Conservation (phyloP, 2,113 vertebrate genomes). For the Cynoglossus semilaevis region DNA sequence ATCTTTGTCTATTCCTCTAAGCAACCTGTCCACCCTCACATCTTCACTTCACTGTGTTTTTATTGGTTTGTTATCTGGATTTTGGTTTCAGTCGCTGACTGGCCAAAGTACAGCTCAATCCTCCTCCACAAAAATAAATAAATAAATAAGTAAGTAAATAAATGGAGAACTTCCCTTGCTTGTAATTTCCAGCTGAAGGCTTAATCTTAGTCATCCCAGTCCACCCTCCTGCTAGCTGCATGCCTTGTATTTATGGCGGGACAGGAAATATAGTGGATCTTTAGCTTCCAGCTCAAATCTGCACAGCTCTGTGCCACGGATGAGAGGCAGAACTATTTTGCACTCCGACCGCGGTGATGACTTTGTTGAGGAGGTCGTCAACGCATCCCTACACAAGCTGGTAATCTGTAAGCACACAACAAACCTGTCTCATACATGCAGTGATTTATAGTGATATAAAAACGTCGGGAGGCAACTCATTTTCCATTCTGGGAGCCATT, state of each 20-base stretch:
- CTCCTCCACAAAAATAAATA: conserved; percentile 43
- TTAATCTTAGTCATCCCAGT: conserved; percentile 55
- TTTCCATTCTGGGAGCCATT: conserved; percentile 50
- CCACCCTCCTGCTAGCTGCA: conserved; percentile 37
- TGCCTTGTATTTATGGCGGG: conserved; percentile 15
- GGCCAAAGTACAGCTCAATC: conserved; percentile 63
- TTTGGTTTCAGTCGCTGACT: conserved; percentile 27
- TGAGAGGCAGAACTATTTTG: conserved; percentile 5
- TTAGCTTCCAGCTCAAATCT: conserved; percentile 30
- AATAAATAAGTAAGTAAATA: too few relatives aligned
- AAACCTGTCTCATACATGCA: conserved; percentile 27
- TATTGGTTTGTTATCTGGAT: conserved; percentile 33
- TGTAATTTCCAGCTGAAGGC: conserved; percentile 60
- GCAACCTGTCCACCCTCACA: background rate
- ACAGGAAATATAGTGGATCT: conserved; percentile 22
- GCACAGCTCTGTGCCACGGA: conserved; percentile 12
- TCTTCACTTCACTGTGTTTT: conserved; percentile 27
- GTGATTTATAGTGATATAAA: conserved; percentile 59
- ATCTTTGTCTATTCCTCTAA: background rate
- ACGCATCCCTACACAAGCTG: conserved; percentile 34
- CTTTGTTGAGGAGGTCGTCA: conserved; percentile 42
- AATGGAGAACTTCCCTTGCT: conserved; percentile 46
- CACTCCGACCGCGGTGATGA: conserved; percentile 28
- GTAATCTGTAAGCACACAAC: conserved; percentile 37
- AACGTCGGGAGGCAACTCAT: conserved; percentile 54